Evolutionary conservation across 2,797 vertebrate species (phyloP), one percentile per base, ranked within the genome.

Genomic region (Nyctalus aviator): DNA sequence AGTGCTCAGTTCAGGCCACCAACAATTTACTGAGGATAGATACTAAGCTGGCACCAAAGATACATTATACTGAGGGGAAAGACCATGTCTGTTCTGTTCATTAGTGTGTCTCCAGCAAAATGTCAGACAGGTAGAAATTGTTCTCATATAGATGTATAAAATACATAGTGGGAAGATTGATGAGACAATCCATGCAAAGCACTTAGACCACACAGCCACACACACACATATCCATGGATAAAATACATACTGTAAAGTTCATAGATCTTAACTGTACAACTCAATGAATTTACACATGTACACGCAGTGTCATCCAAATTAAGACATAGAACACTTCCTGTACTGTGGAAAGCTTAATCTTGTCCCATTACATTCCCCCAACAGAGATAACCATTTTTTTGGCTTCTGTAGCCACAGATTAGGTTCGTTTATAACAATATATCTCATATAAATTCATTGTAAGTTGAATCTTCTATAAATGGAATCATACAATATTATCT

Each of bases 341-440:
- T n/a, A 66, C 17, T 9, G 77, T 48, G 69, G 50, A 73, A 89
- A 50, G 27, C 20, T 59, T 3, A 72, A 13, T 50, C 30, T 50
- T n/a, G 27, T 7, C 3, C 12, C n/a, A 5, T 88, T 21, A 64
- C 2, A 44, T 50, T 91, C 3, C 46, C 15, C 25, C 6, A 62
- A 50, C 10, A 46, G 17, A 78, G 30, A 50, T 13, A 82, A 35
- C 25, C 66, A 79, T 2, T 90, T 48, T 50, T 93, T 92, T 92
- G 50, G 78, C 46, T 66, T 94, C 23, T 27, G 10, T 69, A 53
- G 37, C 20, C 35, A 81, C 3, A 75, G 21, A 30, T 91, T 53
- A 77, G 10, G 82, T 95, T 92, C 87, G 20, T 77, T 66, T 78
- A 30, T 71, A 89, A n/a, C 11, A 57, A 50, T 35, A 59, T 68